Evolutionary conservation across 2,113 vertebrate species (phyloP), one percentile per base, ranked within the genome.

Genomic region (Calyptomena viridis): DNA sequence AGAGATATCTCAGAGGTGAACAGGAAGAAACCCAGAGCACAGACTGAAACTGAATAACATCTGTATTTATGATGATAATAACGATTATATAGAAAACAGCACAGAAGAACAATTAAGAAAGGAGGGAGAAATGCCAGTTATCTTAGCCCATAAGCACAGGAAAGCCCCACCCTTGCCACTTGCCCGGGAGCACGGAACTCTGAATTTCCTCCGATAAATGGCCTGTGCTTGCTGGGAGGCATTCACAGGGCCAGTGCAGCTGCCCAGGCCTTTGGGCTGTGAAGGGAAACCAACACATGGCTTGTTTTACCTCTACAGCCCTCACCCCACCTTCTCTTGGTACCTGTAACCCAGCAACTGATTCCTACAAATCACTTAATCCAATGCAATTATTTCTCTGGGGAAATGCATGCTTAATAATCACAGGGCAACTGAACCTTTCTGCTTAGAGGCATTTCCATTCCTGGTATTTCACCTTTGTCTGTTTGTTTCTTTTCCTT

Each of bases 41-140:
- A 90, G 52, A 22, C 50, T 80, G 82, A 80, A 87, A 60, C 50
- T 8, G 40, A 67, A 3, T 50, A 86, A 58, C 72, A 64, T 89
- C 94, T 92, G 93, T 96, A 95, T 95, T 97, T 95, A 92, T 56
- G 76, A 92, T 97, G 73, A 95, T 95, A 94, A 95, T 95, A 74
- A 50, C 47, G 71, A 78, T 90, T 95, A 87, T 90, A 76, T 53
- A 93, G 93, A 92, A 94, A 91, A 58, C 37, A 67, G 53, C 76
- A 56, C 56, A 72, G 64, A 91, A 96, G 75, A 95, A 97, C 90
- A 95, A 94, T 95, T 92, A 82, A 90, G 84, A 74, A 74, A 14
- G 21, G 55, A 56, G 81, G 28, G 46, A 96, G 92, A 94, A 83
- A 94, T 88, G 89, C 84, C 93, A 95, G 86, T 93, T 94, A 94